phyloP scores from a whole-genome alignment of 2,797 vertebrate species.

The Chloroceryle amazona region DNA sequence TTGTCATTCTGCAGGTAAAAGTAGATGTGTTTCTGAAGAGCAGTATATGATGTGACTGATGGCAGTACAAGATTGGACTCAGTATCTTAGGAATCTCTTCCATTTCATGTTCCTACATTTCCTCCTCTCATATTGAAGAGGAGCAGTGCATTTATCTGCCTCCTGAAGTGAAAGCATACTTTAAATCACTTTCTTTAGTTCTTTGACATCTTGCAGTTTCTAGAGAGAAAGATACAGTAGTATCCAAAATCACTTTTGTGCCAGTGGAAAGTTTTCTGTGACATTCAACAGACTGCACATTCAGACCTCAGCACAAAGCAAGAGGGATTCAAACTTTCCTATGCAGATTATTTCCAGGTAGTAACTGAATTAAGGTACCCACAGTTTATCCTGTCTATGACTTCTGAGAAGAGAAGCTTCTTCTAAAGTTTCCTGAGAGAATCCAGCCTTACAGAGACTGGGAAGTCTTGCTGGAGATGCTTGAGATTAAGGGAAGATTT shows the following conservation, averaged over 20 bases:
- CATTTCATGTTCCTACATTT: not conserved
- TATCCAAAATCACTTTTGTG: not conserved
- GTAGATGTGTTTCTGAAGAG: not conserved
- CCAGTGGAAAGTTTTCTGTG: not conserved
- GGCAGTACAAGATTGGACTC: not conserved
- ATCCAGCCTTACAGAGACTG: not conserved
- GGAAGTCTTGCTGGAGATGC: not conserved
- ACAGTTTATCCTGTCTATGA: not conserved
- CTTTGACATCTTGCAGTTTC: not conserved
- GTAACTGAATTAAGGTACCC: not conserved
- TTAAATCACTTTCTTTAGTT: not conserved
- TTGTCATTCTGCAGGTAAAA: not conserved
- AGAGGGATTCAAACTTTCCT: not conserved
- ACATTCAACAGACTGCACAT: not conserved
- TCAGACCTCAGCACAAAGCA: not conserved
- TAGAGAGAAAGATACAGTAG: not conserved
- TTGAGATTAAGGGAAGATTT: not conserved
- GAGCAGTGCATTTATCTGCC: not conserved
- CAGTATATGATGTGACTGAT: not conserved
- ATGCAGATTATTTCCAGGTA: not conserved
- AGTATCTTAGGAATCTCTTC: not conserved
- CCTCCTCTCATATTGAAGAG: not conserved
- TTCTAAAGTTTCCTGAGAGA: not conserved
- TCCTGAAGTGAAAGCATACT: not conserved
- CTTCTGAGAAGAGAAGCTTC: not conserved